A percentile compares a stretch with the other conserved stretches of the same genome.
Conservation (phyloP, 2,113 vertebrate species). For the Prinia subflava region DNA sequence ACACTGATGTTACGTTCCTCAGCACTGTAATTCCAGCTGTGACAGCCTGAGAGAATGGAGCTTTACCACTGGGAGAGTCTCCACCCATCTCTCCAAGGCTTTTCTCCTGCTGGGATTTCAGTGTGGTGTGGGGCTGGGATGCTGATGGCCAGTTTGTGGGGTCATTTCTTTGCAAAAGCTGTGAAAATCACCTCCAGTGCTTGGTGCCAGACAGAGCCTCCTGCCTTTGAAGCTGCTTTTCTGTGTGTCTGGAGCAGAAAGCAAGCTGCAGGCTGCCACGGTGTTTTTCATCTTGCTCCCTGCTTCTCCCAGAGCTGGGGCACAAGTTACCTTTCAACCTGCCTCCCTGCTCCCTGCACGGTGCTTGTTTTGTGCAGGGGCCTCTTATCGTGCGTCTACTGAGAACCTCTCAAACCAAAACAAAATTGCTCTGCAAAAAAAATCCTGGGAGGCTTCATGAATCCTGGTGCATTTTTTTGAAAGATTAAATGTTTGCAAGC, state of each 20-base stretch:
- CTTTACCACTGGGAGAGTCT: neutral
- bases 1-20: neutral
- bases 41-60: neutral
- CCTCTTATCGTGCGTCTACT: neutral
- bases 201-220: slow-evolving; percentile 19
- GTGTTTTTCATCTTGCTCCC: slow-evolving; percentile 22
- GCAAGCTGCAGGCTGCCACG: neutral
- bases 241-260: neutral
- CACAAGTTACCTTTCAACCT: neutral
- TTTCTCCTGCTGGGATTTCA: neutral
- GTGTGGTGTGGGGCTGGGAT: neutral
- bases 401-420: neutral
- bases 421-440: neutral
- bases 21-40: neutral
- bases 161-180: neutral
- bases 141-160: neutral
- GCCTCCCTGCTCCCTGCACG: neutral
- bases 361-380: neutral
- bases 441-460: neutral
- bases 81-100: neutral
- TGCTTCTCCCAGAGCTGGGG: neutral
- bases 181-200: neutral
- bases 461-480: neutral
- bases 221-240: slow-evolving; percentile 25
- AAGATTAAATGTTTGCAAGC: neutral